A percentile compares a stretch with the other conserved stretches of the same genome.
Conservation (phyloP, 2,888 invertebrate species). For the Drepana falcataria region DNA sequence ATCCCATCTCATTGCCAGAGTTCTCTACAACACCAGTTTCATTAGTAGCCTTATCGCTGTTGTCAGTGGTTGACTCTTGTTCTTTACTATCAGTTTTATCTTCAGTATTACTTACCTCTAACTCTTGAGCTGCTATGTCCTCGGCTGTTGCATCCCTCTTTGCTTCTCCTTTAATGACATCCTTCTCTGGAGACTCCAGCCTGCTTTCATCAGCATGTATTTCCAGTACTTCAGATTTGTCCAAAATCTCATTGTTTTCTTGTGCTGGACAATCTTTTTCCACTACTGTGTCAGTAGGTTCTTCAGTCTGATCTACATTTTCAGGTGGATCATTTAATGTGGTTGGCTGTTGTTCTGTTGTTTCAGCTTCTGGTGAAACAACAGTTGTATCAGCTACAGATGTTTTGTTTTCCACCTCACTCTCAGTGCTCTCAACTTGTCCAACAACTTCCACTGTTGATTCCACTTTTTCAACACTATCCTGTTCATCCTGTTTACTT, state of each 20-base stretch:
- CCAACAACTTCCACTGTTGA: conserved; percentile 18
- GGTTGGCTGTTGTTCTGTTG: conserved; percentile 36
- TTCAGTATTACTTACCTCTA: conserved; percentile 67
- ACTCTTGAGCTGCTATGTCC: conserved; percentile 30
- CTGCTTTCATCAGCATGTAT: conserved; percentile 59
- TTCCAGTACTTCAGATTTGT: conserved; percentile 61
- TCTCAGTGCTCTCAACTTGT: conserved; percentile 16
- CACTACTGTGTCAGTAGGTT: conserved; percentile 12
- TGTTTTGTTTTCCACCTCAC: conserved; percentile 16
- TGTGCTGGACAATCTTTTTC: conserved; percentile 15
- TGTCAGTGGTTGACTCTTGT: conserved; percentile 36
- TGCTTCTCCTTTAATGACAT: conserved; percentile 31
- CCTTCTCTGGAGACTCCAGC: conserved; percentile 48
- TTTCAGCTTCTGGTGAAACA: conserved; percentile 18
- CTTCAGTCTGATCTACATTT: conserved; percentile 14
- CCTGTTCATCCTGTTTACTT: conserved; percentile 19
- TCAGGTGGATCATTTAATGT: conserved; percentile 11
- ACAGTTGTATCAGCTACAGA: conserved; percentile 31
- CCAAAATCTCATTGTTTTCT: conserved; percentile 44
- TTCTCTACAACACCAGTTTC: conserved; percentile 66
- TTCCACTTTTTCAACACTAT: conserved; percentile 17
- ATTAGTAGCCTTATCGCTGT: conserved; percentile 46
- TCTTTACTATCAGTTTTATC: conserved; percentile 46
- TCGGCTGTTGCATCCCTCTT: conserved; percentile 23
- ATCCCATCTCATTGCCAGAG: conserved; percentile 32